phyloP scores from a whole-genome alignment of 2,888 invertebrate genomes.

The Eumacrocentrus americanus region DNA sequence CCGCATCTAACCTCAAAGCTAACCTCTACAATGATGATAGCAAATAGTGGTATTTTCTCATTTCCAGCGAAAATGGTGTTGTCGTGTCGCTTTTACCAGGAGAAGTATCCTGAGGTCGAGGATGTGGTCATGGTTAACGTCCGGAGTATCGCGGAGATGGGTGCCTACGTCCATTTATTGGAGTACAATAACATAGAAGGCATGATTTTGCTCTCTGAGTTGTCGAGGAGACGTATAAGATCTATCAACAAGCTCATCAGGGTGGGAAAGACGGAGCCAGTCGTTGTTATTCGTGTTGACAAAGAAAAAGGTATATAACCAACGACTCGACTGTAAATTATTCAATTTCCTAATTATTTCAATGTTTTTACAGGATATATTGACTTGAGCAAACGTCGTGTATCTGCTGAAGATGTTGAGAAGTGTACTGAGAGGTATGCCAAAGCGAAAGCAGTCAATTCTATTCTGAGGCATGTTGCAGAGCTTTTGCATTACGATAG shows the following conservation, averaged over 20 bases:
- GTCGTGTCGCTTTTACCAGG: conserved; percentile 95
- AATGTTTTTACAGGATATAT: conserved; percentile 87
- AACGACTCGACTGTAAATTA: not conserved
- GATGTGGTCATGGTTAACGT: conserved; percentile 99
- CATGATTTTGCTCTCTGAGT: conserved; percentile 97
- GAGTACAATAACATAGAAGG: conserved; percentile 99
- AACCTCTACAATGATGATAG: conserved; percentile 27
- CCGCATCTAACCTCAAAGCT: conserved; percentile 29
- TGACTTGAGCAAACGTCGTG: conserved; percentile 98
- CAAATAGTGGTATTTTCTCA: not conserved
- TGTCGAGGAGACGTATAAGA: conserved; percentile 97
- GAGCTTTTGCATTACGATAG: conserved; percentile 90
- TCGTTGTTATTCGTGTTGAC: conserved; percentile 98
- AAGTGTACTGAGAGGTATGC: conserved; percentile 98
- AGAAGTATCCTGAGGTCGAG: conserved; percentile 97
- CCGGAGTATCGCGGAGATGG: conserved; percentile 98
- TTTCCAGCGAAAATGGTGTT: conserved; percentile 74
- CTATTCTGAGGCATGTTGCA: conserved; percentile 96
- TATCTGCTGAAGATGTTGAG: conserved; percentile 96
- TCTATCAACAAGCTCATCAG: conserved; percentile 99
- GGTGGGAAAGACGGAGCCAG: conserved; percentile 98
- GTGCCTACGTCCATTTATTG: conserved; percentile 95
- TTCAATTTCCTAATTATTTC: conserved; percentile 28
- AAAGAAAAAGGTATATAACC: conserved; percentile 88
- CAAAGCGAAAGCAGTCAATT: conserved; percentile 98